Evolutionary conservation across 2,888 invertebrate genomes (phyloP).

Genomic region (Rhagium mordax): DNA sequence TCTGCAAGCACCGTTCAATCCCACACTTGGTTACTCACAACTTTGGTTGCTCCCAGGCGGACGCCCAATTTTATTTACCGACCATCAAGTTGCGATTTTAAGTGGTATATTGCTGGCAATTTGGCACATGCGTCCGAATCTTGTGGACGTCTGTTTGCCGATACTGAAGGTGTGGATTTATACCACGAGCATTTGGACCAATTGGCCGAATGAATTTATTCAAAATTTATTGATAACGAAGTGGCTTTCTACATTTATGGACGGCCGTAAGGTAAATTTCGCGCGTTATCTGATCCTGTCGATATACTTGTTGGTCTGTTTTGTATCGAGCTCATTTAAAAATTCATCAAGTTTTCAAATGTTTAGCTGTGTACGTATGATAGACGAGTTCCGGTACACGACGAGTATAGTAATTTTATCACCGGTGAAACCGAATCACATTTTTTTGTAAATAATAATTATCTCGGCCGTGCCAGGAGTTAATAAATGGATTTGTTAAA

Average conservation of each 20-base stretch:
- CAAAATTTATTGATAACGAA: constrained; percentile 54
- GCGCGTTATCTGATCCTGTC: constrained; percentile 41
- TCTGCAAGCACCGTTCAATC: background rate
- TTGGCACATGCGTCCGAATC: too few relatives aligned
- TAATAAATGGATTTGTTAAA: too few relatives aligned
- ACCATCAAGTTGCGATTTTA: too few relatives aligned
- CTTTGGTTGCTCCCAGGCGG: background rate
- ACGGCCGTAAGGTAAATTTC: constrained; percentile 43
- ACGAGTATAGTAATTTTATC: constrained; percentile 10
- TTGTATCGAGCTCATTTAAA: background rate
- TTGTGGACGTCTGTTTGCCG: background rate
- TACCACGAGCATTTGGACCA: constrained; percentile 34
- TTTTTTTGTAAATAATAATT: background rate
- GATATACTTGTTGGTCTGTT: constrained; percentile 18
- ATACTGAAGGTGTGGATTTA: background rate
- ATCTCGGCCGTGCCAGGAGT: background rate
- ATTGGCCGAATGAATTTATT: constrained; percentile 49
- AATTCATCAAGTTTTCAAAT: constrained; percentile 5
- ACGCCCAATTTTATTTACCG: background rate
- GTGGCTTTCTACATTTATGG: constrained; percentile 43
- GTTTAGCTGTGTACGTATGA: background rate
- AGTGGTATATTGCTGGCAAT: too few relatives aligned
- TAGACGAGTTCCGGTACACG: constrained; percentile 17
- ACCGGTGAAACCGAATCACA: background rate
- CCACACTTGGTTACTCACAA: background rate